Percentiles rank a stretch among this genome's conserved stretches.
Evolutionary conservation across 2,888 invertebrate genomes (phyloP).

Genomic region (Lacanobia wlatinum): DNA sequence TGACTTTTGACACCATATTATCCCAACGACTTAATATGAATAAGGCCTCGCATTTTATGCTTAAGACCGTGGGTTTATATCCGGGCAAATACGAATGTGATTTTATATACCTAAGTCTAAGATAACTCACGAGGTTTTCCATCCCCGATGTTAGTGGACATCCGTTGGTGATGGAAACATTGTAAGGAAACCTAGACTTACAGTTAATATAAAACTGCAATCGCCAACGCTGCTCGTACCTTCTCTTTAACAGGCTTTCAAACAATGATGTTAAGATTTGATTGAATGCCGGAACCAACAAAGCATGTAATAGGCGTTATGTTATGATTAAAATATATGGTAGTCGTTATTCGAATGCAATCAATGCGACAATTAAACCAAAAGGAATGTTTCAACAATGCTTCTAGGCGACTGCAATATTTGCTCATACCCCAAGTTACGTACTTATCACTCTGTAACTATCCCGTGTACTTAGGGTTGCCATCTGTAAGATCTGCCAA

Average conservation of each 20-base stretch:
- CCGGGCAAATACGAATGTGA: too few species aligned
- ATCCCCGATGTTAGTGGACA: too few species aligned
- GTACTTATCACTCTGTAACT: not conserved
- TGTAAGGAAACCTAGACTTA: too few species aligned
- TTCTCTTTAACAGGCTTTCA: not conserved
- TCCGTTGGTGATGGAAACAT: too few species aligned
- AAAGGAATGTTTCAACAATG: constrained; percentile 61
- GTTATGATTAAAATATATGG: constrained; percentile 8
- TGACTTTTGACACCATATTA: too few species aligned
- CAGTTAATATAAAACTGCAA: too few species aligned
- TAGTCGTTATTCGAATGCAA: constrained; percentile 33
- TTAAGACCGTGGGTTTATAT: too few species aligned
- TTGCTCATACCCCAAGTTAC: constrained; percentile 43
- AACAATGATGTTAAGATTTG: not conserved
- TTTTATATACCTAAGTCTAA: too few species aligned
- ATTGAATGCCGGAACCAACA: constrained; percentile 7
- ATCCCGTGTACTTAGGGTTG: not conserved
- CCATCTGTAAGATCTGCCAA: too few species aligned
- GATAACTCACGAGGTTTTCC: too few species aligned
- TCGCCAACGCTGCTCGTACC: not conserved
- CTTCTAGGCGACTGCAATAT: constrained; percentile 51
- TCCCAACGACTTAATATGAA: too few species aligned
- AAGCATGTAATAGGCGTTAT: not conserved
- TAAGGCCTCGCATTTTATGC: too few species aligned
- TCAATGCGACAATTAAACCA: constrained; percentile 60